Base-by-base conservation (phyloP, 2,888 invertebrate genomes). In the Dolomedes plantarius region DNA sequence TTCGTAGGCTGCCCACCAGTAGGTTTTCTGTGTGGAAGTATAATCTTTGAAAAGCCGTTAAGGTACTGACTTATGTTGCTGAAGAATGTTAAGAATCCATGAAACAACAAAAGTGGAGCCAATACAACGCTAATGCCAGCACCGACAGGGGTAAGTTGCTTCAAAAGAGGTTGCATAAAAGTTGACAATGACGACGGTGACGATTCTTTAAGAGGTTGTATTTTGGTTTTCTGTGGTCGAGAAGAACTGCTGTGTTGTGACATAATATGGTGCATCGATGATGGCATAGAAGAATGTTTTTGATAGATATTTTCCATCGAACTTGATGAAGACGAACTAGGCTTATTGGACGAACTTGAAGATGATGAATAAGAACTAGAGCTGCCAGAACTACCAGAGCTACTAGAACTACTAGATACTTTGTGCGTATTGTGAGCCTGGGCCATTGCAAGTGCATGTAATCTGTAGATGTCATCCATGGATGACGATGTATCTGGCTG, bases 141-240 rank as follows among this genome's bases (percentile, higher is more conserved):
- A 6, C 86, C 86, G 50, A 86, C 86, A 7, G 86, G 86, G 13
- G 80, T 80, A 11, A 86, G 56, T 28, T 86, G 86, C 16, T 86
- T 86, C 39, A 86, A n/a, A 9, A 86, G 76, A 1, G 86, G 86
- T 23, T 86, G 80, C 80, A 86, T 86, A 16, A 86, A 32, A 1
- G 69, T 65, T 19, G 86, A 71, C 19, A 80, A 23, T 5, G 69
- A 39, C 7, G 69, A 62, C 2, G 69, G 41, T 1, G 80, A 67
- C 0, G 16, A 7, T 19, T 50, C 50, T 19, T 71, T 39, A 0
- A 29, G n/a, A 19, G 32, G 32, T 1, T 31, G 41, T 7, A 0
- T 41, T 0, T n/a, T 36, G 2, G 31, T 67, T 2, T 71, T 62
- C 0, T 31, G 19, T n/a, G 69, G 50, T 5, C 69, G 29, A 11